A percentile compares a stretch with the other conserved stretches of the same genome.
phyloP scores from a whole-genome alignment of 1,140 invertebrate species.

The Centruroides vittatus region DNA sequence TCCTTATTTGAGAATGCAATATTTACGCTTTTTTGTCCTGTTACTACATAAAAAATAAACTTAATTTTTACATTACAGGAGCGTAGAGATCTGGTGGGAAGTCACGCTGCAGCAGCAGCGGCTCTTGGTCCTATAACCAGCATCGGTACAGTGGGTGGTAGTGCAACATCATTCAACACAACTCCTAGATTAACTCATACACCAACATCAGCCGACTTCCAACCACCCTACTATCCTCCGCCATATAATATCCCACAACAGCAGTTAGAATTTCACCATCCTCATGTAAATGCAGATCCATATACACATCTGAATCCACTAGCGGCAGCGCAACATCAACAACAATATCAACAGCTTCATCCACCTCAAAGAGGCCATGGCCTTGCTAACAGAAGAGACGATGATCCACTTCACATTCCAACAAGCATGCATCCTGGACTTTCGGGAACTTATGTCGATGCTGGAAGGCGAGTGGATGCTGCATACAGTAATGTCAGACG shows the following conservation, averaged over 20 bases:
- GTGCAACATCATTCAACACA: slow-evolving; percentile 36
- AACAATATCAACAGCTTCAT: too few relatives aligned
- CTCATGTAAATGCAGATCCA: background rate
- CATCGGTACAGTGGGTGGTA: too few relatives aligned
- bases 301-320: slow-evolving; percentile 41
- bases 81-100: slow-evolving; percentile 45
- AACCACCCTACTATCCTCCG: slow-evolving; percentile 88
- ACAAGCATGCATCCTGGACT: slow-evolving; percentile 37
- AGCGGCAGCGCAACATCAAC: slow-evolving; percentile 41
- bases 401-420: slow-evolving; percentile 15
- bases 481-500: slow-evolving; percentile 26
- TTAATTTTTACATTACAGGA: slow-evolving; percentile 18
- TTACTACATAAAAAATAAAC: too few relatives aligned
- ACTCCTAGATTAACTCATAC: slow-evolving; percentile 36
- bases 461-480: background rate
- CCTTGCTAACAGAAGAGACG: too few relatives aligned
- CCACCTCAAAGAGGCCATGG: too few relatives aligned
- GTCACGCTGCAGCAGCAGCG: slow-evolving; percentile 32
- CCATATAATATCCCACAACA: slow-evolving; percentile 42
- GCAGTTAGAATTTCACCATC: slow-evolving; percentile 8
- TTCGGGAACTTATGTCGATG: slow-evolving; percentile 24
- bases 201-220: slow-evolving; percentile 67
- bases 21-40: too few relatives aligned
- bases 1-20: too few relatives aligned
- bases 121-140: too few relatives aligned